Conservation (phyloP, 2,797 vertebrate genomes). For the Paramormyrops hopkinsi region DNA sequence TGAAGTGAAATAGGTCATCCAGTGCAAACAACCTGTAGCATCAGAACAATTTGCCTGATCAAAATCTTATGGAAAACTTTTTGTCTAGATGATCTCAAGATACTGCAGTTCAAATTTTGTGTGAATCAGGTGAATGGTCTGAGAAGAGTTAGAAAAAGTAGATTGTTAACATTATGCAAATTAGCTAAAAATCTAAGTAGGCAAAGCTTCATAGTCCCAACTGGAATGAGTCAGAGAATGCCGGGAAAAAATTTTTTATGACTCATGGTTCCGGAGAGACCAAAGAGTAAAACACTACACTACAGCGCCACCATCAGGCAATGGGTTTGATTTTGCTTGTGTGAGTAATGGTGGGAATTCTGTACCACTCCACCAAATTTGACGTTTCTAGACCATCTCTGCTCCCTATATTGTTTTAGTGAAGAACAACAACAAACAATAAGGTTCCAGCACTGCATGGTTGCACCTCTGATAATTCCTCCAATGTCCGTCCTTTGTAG, state of each 20-base stretch:
- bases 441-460: not conserved
- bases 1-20: not conserved
- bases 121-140: not conserved
- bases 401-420: not conserved
- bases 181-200: not conserved
- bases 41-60: not conserved
- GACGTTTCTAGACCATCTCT: not conserved
- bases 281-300: not conserved
- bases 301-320: not conserved
- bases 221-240: not conserved
- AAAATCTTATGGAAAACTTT: not conserved
- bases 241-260: not conserved
- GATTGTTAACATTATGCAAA: not conserved
- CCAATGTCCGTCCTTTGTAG: not conserved
- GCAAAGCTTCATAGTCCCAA: not conserved
- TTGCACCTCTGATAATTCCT: not conserved
- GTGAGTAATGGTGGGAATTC: not conserved
- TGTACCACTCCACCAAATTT: not conserved
- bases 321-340: not conserved
- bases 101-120: not conserved
- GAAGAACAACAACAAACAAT: not conserved
- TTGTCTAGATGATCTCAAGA: not conserved
- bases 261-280: not conserved
- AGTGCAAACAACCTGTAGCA: not conserved
- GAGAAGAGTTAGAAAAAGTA: not conserved